Base-by-base conservation (phyloP, 2,888 invertebrate species). In the Macrophya annulata region DNA sequence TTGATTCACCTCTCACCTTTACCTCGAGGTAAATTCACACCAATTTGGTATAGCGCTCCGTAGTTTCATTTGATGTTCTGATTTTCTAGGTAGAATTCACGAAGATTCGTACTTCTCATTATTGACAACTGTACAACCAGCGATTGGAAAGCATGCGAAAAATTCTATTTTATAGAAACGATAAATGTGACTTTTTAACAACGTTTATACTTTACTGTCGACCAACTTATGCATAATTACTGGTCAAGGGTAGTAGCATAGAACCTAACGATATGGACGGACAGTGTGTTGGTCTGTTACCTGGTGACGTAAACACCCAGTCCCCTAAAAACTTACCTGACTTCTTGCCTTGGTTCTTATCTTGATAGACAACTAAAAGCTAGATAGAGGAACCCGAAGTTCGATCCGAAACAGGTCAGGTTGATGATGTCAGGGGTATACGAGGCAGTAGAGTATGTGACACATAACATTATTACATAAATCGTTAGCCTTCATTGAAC, bases 401-500 rank as follows among this genome's bases (percentile, higher is more conserved):
- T 62, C 59, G 59, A 81, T 40, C n/a, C 43, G 81, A 81, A 81
- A 51, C 62, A 62, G 81, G 65, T 83, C 83, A 83, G 71, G 65
- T 83, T 68, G 83, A 48, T 37, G 71, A 71, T 83, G 83, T 51
- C 83, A 68, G 83, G 31, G 48, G 68, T 51, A 48, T 83, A 51
- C 65, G 62, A 59, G 83, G 48, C 68, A 68, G 45, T 40, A 71
- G 65, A 65, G 83, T 48, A 83, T 83, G 83, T 65, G 51, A 83
- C 83, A 71, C 40, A 59, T 31, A 79, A 68, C 37, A 89, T 90
- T 90, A 90, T 92, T 92, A 92, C 90, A 90, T 91, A 92, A 91
- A 92, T 92, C 90, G 91, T 91, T 90, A 89, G 89, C 89, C 90
- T 90, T 90, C 89, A 91, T 91, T 91, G 91, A 89, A 87, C 88